Evolutionary conservation across 2,113 vertebrate species (phyloP), one percentile per base, ranked within the genome.

Genomic region (Corythaixoides concolor): DNA sequence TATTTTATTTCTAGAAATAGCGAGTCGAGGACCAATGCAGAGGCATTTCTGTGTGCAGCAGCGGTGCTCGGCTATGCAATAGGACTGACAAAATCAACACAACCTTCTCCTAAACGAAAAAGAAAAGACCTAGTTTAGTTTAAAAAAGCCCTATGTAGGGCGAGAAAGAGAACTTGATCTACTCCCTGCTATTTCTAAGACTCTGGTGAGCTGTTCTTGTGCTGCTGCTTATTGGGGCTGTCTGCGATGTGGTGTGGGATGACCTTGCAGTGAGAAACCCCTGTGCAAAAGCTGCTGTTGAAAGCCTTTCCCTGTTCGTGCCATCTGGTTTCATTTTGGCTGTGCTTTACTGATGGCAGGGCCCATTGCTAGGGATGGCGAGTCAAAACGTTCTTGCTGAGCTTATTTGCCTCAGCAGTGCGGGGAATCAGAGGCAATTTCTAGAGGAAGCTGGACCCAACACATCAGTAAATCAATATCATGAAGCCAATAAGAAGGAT

Each of bases 1-100:
- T 78, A 28, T 60, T 80, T 85, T 94, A 82, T 93, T 96, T 92
- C 89, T 72, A 92, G 92, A 90, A 89, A 45, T 75, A 56, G 43
- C 3, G 50, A 88, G 28, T 49, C 1, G 19, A 89, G 45, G 43
- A 52, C 69, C 72, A 72, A 88, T 80, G 69, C 66, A 73, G 66
- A 33, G 85, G 72, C 35, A 13, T 87, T 85, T 89, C 56, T 60
- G 8, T 56, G 64, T 81, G 76, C 81, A 67, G 81, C 66, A 89
- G 58, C 56, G 92, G 60, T 0, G 0, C 66, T 89, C 93, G 47
- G 75, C 89, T 55, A 5, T 70, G 93, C 8, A 67, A 26, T 4
- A 80, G 67, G 52, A 63, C 33, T 4, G 24, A 58, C 30, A 72
- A 93, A 91, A 94, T 49, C 58, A 83, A 76, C 39, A 39, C 27